Percentiles rank a stretch among this genome's conserved stretches.
Conservation (phyloP, 2,797 vertebrate genomes). For the Tachyglossus aculeatus region DNA sequence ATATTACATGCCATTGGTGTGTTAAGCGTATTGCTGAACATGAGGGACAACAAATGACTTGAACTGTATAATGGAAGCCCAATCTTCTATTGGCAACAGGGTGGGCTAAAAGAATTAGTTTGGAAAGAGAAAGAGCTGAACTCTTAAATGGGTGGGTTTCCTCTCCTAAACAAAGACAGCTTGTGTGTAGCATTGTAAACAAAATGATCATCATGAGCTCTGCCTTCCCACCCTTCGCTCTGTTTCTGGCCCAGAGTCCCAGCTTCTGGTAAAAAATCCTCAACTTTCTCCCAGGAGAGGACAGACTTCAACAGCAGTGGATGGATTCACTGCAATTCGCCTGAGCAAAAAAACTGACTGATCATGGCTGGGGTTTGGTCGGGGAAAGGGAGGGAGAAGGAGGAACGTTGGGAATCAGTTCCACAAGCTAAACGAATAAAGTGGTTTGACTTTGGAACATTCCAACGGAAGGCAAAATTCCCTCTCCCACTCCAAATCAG, state of each 20-base stretch:
- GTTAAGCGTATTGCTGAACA: constrained; percentile 1
- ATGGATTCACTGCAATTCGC: neutral
- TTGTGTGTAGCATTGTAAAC: neutral
- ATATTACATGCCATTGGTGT: neutral
- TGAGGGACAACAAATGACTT: constrained; percentile 12
- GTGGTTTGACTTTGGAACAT: constrained; percentile 21
- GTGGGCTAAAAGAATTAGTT: neutral
- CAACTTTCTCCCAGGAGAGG: constrained; percentile 10
- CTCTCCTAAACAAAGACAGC: constrained; percentile 13
- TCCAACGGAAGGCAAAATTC: constrained; percentile 12
- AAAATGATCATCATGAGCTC: neutral
- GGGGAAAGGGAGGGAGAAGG: neutral
- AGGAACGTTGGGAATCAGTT: neutral
- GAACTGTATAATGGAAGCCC: constrained; percentile 1
- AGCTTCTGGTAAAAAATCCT: neutral
- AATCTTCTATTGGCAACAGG: constrained; percentile 3
- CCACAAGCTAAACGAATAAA: neutral
- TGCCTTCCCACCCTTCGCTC: neutral
- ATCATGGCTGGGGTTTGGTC: no score
- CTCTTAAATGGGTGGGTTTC: neutral
- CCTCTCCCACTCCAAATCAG: constrained; percentile 30
- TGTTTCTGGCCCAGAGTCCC: neutral
- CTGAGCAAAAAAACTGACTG: no score
- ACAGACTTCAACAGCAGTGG: neutral
- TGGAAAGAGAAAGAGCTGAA: no score